Conservation (phyloP, 2,113 vertebrate genomes). For the cattle (Bos taurus) region ARS-UCD2.0 NC_037339.1:69480501-69481000, state of each 20-base stretch:
- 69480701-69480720: slow-evolving; percentile 33
- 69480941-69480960: slow-evolving; percentile 12
- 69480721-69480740: background rate
- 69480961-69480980: background rate
- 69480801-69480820: background rate
- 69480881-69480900: background rate
- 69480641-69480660: slow-evolving; percentile 46
- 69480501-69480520: background rate
- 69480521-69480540: background rate
- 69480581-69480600: slow-evolving; percentile 15
- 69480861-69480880: background rate
- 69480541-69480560: background rate
- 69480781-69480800: slow-evolving; percentile 17
- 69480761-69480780: background rate
- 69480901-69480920: background rate
- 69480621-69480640: slow-evolving; percentile 58
- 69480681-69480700: slow-evolving; percentile 7
- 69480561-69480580: background rate
- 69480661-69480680: slow-evolving; percentile 46
- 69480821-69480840: background rate
- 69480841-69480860: background rate
- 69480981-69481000: background rate
- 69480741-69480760: slow-evolving; percentile 35
- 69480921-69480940: background rate
- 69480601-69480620: slow-evolving; percentile 2